Base-by-base conservation (phyloP, 2,888 invertebrate species). In the Argyra leucocephala region DNA sequence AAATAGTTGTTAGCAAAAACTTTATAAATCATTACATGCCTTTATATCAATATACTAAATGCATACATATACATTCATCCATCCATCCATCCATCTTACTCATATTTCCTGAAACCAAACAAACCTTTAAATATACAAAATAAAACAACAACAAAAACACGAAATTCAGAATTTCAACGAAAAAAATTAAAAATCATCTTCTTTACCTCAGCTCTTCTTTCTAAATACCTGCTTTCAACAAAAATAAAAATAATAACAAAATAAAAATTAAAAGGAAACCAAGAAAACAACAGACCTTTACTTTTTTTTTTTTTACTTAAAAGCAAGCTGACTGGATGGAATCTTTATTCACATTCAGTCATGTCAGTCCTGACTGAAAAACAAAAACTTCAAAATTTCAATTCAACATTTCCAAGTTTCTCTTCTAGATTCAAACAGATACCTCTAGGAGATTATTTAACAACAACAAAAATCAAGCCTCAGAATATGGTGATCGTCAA, bases 81-180 rank as follows among this genome's bases (percentile, higher is more conserved):
- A 37, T 9, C 3, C 12, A 48, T 48, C 18, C 15, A 48, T 48
- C n/a, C 15, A 18, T 48, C 48, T 48, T 18, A n/a, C 48, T 48
- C 48, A 48, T 48, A 48, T 48, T 48, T 48, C 48, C 48, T 48
- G 15, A 48, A 48, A 48, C 48, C 48, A 48, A 48, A 48, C 48
- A 3, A 48, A 48, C 31, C 5, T 7, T 31, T 10, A 31, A 31
- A 31, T 31, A 7, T 7, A 31, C 5, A 31, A 31, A 31, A 48
- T 18, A 48, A 18, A 48, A 48, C 12, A 48, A 48, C 48, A 48
- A 48, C 15, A 48, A 48, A 48, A 48, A n/a, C 4, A 18, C 1
- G 18, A n/a, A 48, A 48, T 48, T 48, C 48, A 48, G n/a, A 48
- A 12, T 15, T 48, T 48, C 18, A 9, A 48, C 12, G 37, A 48